phyloP scores from a whole-genome alignment of 2,797 vertebrate genomes.

The Sparidentex hasta region DNA sequence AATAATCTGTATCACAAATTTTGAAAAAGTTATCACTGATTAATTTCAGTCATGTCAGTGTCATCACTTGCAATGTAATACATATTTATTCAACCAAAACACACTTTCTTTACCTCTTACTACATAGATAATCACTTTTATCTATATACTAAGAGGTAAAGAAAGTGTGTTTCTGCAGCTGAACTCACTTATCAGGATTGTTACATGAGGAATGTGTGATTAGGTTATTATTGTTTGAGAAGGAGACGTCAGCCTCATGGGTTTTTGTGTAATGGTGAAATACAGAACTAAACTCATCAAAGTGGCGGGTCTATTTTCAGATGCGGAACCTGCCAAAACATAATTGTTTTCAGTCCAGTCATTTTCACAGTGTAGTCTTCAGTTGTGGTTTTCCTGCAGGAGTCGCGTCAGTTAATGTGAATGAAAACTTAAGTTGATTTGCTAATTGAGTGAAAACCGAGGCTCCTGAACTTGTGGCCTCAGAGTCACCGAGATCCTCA shows the following conservation, averaged over 20 bases:
- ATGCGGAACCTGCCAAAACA: conserved; percentile 36
- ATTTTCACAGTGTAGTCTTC: conserved; percentile 36
- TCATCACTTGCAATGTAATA: background rate
- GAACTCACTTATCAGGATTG: conserved; percentile 33
- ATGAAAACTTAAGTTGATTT: conserved; percentile 51
- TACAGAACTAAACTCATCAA: conserved; percentile 44
- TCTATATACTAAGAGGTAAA: background rate
- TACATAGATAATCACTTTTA: too few relatives aligned
- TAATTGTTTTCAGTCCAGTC: conserved; percentile 55
- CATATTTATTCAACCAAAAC: conserved; percentile 1
- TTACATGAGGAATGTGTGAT: conserved; percentile 39
- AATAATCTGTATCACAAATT: background rate
- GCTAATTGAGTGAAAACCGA: conserved; percentile 65
- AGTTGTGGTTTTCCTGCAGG: conserved; percentile 23
- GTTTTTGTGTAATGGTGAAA: conserved; percentile 30
- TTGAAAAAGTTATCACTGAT: background rate
- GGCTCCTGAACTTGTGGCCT: conserved; percentile 52
- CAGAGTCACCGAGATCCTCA: conserved; percentile 25
- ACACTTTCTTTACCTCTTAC: too few relatives aligned
- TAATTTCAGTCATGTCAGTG: background rate
- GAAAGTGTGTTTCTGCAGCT: conserved; percentile 21
- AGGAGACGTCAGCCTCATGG: conserved; percentile 30
- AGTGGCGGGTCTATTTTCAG: conserved; percentile 51
- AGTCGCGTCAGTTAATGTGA: conserved; percentile 38
- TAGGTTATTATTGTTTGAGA: conserved; percentile 49